A percentile compares a stretch with the other conserved stretches of the same genome.
Conservation (phyloP, 2,113 vertebrate genomes). For the Meles meles region DNA sequence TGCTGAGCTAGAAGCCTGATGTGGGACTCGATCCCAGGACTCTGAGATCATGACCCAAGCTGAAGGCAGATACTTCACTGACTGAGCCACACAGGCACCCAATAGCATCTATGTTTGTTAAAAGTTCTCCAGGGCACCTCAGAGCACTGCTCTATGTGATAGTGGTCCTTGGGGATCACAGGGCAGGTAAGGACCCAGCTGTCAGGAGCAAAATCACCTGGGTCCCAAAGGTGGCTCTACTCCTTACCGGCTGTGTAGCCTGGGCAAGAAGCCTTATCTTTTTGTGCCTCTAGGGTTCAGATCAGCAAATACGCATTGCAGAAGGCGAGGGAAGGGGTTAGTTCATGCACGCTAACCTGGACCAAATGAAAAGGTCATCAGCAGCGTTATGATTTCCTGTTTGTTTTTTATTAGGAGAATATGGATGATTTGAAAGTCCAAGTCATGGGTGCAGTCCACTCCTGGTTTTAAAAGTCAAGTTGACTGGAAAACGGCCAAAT, state of each 20-base stretch:
- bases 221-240: not conserved
- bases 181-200: accelerated
- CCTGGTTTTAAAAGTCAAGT: not conserved
- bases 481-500: not conserved
- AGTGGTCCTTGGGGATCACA: accelerated
- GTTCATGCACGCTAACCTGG: not conserved
- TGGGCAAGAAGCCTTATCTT: no score
- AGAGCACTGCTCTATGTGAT: no score
- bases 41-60: no score
- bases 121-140: not conserved
- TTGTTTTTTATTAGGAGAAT: not conserved
- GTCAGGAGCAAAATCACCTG: accelerated
- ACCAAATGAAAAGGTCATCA: not conserved
- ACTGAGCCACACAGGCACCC: no score
- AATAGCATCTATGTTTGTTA: not conserved
- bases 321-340: not conserved
- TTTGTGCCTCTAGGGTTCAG: not conserved
- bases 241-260: not conserved
- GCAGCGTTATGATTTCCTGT: no score
- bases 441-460: not conserved
- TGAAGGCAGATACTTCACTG: no score
- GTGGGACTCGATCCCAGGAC: no score
- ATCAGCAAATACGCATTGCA: accelerated
- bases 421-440: not conserved
- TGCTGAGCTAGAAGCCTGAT: no score